Evolutionary conservation across 2,113 vertebrate genomes (phyloP).

Genomic region (Phylloscopus trochilus): DNA sequence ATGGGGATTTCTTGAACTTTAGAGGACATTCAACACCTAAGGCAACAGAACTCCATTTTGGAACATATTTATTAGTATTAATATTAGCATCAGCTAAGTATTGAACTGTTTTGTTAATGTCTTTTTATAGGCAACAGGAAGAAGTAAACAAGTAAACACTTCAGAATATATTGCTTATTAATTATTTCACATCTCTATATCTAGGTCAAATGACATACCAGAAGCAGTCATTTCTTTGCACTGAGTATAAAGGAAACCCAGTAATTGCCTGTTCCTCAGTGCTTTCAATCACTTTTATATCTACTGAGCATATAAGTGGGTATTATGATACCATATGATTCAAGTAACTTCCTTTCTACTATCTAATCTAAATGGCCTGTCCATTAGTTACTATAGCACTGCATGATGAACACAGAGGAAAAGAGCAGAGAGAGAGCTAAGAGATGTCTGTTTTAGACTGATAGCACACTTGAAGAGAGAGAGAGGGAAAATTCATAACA

Average conservation of each 20-base stretch:
- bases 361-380: not conserved
- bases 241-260: not conserved
- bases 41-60: not conserved
- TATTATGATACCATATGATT: not conserved
- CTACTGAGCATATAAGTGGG: not conserved
- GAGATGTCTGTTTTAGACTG: not conserved
- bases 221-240: not conserved
- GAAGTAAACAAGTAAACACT: not conserved
- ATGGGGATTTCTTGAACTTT: not conserved
- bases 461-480: not conserved
- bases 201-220: not conserved
- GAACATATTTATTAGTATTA: not conserved
- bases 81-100: not conserved
- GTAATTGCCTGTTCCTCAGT: not conserved
- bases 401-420: not conserved
- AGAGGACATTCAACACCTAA: not conserved
- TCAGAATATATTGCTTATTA: not conserved
- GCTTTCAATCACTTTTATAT: conserved; percentile 4
- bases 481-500: not conserved
- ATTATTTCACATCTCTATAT: not conserved
- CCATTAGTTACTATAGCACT: not conserved
- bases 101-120: not conserved
- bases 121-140: not conserved
- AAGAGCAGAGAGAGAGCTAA: not conserved
- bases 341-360: not conserved